Evolutionary conservation across 2,797 vertebrate species (phyloP).

Genomic region (Chiroxiphia lanceolata): DNA sequence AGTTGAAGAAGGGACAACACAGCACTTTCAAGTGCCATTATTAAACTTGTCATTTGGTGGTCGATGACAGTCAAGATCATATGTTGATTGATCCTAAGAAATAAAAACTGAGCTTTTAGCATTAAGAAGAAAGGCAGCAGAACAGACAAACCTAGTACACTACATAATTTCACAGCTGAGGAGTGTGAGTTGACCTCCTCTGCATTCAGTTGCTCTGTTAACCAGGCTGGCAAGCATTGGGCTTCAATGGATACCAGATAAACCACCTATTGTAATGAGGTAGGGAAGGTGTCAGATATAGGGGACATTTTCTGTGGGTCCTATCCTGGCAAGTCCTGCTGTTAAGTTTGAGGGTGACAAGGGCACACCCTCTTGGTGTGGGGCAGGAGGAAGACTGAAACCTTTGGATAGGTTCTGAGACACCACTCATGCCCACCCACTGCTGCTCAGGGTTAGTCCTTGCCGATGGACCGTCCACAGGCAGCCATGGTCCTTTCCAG

Average conservation of each 20-base stretch:
- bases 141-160: neutral
- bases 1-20: neutral
- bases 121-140: neutral
- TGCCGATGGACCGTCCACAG: neutral
- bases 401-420: neutral
- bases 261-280: neutral
- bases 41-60: neutral
- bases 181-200: rapidly evolving
- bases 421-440: rapidly evolving
- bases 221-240: neutral
- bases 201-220: neutral
- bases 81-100: neutral
- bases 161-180: neutral
- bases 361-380: too few species aligned
- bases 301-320: neutral
- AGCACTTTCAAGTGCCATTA: neutral
- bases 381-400: neutral
- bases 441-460: neutral
- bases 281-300: neutral
- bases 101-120: neutral
- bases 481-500: neutral
- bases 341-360: neutral
- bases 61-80: neutral
- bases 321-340: neutral
- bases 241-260: neutral